These are phyloP conservation scores for Lamellibrachia satsuma DNA, from an alignment of 2,888 invertebrate genomes.

Conservation along the genomic window DNA sequence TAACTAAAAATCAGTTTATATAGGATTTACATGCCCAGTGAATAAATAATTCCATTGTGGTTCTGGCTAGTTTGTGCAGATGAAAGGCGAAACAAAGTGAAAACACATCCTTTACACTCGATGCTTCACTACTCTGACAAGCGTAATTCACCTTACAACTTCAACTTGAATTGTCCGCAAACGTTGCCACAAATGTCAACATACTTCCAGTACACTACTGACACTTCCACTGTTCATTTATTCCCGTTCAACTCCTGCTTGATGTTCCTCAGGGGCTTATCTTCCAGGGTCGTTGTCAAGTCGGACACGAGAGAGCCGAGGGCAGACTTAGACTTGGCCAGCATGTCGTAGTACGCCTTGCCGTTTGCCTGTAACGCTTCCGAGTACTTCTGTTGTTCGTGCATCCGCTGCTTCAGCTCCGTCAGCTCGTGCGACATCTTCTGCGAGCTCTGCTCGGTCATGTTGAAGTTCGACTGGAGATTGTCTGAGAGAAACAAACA, in stretches of 20 bases:
- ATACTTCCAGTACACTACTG: not conserved
- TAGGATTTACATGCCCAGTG: not conserved
- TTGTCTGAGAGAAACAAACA: slow-evolving; percentile 56
- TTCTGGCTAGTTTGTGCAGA: not conserved
- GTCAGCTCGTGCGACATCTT: slow-evolving; percentile 72
- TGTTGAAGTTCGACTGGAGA: slow-evolving; percentile 71
- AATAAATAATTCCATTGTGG: not conserved
- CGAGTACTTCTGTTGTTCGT: slow-evolving; percentile 38
- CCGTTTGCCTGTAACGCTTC: slow-evolving; percentile 33
- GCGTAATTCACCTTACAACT: not conserved
- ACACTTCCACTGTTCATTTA: slow-evolving; percentile 14
- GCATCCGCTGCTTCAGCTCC: slow-evolving; percentile 41
- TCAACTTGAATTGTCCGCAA: not conserved
- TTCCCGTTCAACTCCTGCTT: slow-evolving; percentile 28
- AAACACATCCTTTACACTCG: not conserved
- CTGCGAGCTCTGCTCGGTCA: slow-evolving; percentile 71
- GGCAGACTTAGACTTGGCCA: slow-evolving; percentile 18
- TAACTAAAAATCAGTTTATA: not conserved
- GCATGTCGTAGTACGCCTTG: slow-evolving; percentile 27
- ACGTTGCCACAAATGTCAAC: not conserved
- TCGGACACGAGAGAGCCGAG: not conserved
- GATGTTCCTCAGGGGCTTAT: not conserved
- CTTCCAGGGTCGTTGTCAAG: not conserved
- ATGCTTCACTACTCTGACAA: not conserved
- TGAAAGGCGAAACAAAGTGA: not conserved